Evolutionary conservation across 2,888 invertebrate genomes (phyloP).

Genomic region (Zygaena filipendulae): DNA sequence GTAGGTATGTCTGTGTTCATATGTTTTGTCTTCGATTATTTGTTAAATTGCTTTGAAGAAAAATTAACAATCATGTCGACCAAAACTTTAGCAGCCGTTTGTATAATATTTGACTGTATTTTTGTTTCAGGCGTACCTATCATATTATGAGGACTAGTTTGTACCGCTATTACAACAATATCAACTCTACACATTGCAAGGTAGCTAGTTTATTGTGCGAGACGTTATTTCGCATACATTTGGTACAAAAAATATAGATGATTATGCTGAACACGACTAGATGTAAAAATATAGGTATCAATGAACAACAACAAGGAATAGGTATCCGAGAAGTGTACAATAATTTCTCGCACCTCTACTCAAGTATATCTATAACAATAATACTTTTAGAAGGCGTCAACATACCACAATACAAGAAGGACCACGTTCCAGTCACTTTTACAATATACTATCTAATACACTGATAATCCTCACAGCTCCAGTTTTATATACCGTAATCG

Average conservation of each 20-base stretch:
- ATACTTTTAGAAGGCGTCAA: constrained; percentile 64
- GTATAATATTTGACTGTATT: no score
- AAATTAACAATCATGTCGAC: no score
- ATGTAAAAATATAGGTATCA: constrained; percentile 67
- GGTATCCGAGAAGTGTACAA: constrained; percentile 64
- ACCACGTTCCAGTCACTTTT: constrained; percentile 44
- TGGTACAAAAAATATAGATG: constrained; percentile 65
- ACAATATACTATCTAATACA: constrained; percentile 58
- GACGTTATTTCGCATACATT: no score
- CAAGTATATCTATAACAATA: constrained; percentile 65
- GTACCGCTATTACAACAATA: no score
- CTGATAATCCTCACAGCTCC: constrained; percentile 63
- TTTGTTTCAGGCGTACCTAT: no score
- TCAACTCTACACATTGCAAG: no score
- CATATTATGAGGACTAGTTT: no score
- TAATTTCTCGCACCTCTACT: constrained; percentile 61
- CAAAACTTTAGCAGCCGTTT: no score
- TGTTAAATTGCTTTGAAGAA: no score
- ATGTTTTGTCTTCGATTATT: no score
- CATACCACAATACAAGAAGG: constrained; percentile 55
- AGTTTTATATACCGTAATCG: constrained; percentile 75
- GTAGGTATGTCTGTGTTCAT: no score
- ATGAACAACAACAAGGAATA: constrained; percentile 66
- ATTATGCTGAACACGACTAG: constrained; percentile 63
- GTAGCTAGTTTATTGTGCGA: no score